These are phyloP conservation scores for Python bivittatus DNA, from an alignment of 2,113 vertebrate species.

Conservation along the genomic window DNA sequence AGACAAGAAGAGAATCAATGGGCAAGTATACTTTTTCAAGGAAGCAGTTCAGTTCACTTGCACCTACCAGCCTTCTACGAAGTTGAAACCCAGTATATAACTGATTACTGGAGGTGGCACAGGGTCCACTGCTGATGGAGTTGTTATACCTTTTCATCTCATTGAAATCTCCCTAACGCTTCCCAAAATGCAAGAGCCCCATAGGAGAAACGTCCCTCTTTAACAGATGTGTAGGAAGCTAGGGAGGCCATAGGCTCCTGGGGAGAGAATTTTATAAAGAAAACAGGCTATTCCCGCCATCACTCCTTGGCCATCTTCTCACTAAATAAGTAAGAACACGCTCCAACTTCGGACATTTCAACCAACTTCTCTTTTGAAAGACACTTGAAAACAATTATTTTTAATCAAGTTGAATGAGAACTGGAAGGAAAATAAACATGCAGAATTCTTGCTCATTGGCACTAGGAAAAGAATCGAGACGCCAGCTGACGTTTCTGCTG, in stretches of 20 bases:
- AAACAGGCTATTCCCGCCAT: neutral
- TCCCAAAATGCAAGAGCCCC: neutral
- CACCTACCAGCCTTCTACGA: neutral
- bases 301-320: neutral
- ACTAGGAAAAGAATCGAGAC: neutral
- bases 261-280: neutral
- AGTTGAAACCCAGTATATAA: neutral
- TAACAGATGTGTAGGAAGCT: neutral
- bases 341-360: neutral
- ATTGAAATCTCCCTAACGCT: neutral
- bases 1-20: neutral
- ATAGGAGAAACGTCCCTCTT: neutral
- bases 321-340: neutral
- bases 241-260: neutral
- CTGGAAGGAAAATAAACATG: neutral
- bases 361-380: neutral
- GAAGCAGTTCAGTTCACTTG: neutral
- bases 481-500: neutral
- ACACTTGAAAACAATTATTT: neutral
- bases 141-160: neutral
- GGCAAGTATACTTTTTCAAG: neutral
- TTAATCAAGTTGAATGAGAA: neutral
- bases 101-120: neutral
- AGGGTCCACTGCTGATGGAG: neutral
- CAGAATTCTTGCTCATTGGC: neutral